Percentiles rank a stretch among this genome's conserved stretches.
Conservation (phyloP, 2,113 vertebrate species). For the Emydura subglobosa region DNA sequence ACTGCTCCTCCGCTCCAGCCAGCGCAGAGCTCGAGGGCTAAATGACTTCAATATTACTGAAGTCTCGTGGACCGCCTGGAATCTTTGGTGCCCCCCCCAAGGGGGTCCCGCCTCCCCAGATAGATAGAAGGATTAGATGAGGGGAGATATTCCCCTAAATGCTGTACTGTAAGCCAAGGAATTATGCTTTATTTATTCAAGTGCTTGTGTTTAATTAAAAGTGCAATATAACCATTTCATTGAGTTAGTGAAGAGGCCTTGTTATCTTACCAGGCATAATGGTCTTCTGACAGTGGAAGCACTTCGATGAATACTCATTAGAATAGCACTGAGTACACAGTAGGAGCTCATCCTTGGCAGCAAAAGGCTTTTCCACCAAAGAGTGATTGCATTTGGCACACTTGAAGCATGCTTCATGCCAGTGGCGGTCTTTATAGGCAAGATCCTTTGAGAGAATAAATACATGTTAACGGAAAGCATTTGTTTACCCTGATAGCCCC, state of each 20-base stretch:
- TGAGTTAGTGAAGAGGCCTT: neutral
- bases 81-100: too few species aligned
- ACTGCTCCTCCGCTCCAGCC: too few species aligned
- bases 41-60: too few species aligned
- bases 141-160: neutral
- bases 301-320: conserved; percentile 83
- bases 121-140: neutral
- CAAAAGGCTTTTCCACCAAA: conserved; percentile 85
- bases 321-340: conserved; percentile 85
- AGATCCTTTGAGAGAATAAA: conserved; percentile 79
- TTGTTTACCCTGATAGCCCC: neutral
- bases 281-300: conserved; percentile 83
- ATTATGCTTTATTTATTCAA: neutral
- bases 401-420: conserved; percentile 84
- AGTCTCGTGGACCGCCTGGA: too few species aligned
- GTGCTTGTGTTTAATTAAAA: neutral
- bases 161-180: neutral
- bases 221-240: neutral
- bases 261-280: conserved; percentile 86
- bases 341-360: conserved; percentile 82
- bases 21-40: too few species aligned
- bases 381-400: conserved; percentile 81
- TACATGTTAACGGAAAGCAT: conserved; percentile 41
- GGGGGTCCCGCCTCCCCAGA: too few species aligned
- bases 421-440: conserved; percentile 83